Evolutionary conservation across 2,888 invertebrate species (phyloP).

Genomic region (Melanotus villosus): DNA sequence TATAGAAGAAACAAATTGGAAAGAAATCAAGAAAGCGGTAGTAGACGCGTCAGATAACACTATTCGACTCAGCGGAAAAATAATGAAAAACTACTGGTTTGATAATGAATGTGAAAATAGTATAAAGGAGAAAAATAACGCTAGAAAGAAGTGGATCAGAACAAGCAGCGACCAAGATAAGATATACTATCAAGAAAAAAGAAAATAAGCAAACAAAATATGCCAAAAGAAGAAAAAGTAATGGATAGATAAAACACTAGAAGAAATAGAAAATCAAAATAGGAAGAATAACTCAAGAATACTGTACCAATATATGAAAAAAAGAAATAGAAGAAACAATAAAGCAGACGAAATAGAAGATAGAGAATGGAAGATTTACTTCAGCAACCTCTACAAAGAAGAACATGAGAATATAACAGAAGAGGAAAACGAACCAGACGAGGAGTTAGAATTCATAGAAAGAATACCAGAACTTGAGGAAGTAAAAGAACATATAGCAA

Average conservation of each 20-base stretch:
- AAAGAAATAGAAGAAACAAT: not conserved
- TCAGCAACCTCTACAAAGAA: not conserved
- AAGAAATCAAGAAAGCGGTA: not conserved
- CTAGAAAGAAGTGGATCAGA: not conserved
- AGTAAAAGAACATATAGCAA: slow-evolving; percentile 2
- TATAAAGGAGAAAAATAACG: not conserved
- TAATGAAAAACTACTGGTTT: not conserved
- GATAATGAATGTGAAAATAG: not conserved
- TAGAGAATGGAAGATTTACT: not conserved
- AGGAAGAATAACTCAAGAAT: not conserved
- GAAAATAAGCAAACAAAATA: not conserved
- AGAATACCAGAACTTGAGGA: not conserved
- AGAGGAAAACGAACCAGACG: not conserved
- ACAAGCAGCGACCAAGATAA: not conserved
- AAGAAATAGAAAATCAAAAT: not conserved
- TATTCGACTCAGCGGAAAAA: too few species aligned
- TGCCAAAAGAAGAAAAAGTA: slow-evolving; percentile 6
- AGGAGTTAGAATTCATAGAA: not conserved
- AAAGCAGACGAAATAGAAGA: not conserved
- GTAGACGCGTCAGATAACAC: not conserved
- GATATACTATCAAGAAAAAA: not conserved
- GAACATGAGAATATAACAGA: not conserved
- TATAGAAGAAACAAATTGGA: slow-evolving; percentile 1
- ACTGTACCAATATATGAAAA: not conserved
- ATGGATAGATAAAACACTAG: slow-evolving; percentile 2